Conservation (phyloP, 2,888 invertebrate species). For the Caenorhabditis parvicauda region DNA sequence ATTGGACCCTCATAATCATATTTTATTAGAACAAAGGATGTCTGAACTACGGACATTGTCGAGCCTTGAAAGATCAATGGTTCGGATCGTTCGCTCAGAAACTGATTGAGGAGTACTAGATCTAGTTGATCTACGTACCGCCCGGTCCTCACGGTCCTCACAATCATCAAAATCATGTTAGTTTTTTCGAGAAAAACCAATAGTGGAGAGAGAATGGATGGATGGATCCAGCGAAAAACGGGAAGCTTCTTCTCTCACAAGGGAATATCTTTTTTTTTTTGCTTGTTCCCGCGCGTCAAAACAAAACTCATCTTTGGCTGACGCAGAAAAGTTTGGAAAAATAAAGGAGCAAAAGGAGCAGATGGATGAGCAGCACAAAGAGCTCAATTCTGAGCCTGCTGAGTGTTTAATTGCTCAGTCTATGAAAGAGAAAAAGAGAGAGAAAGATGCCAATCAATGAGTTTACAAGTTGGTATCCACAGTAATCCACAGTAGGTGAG, state of each 20-base stretch:
- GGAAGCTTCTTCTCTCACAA: constrained; percentile 10
- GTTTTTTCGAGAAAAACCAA: neutral
- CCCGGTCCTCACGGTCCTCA: too few relatives aligned
- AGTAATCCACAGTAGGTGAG: too few relatives aligned
- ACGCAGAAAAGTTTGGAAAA: neutral
- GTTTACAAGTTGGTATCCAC: too few relatives aligned
- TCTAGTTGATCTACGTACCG: too few relatives aligned
- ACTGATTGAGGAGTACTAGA: too few relatives aligned
- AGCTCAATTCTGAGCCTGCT: neutral
- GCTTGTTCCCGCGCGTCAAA: too few relatives aligned
- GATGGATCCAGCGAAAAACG: neutral
- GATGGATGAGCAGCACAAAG: neutral
- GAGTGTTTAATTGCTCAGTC: constrained; percentile 7
- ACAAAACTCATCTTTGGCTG: too few relatives aligned
- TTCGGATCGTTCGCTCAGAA: too few relatives aligned
- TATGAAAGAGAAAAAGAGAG: constrained; percentile 5
- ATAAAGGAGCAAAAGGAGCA: neutral
- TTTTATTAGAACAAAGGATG: too few relatives aligned
- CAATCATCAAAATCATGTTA: neutral
- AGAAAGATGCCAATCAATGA: neutral
- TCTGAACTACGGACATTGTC: too few relatives aligned
- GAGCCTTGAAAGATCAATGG: too few relatives aligned
- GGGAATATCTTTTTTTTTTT: constrained; percentile 20
- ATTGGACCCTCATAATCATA: too few relatives aligned
- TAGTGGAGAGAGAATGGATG: neutral